Evolutionary conservation across 2,888 invertebrate species (phyloP).

Genomic region (Teleiodes luculella): DNA sequence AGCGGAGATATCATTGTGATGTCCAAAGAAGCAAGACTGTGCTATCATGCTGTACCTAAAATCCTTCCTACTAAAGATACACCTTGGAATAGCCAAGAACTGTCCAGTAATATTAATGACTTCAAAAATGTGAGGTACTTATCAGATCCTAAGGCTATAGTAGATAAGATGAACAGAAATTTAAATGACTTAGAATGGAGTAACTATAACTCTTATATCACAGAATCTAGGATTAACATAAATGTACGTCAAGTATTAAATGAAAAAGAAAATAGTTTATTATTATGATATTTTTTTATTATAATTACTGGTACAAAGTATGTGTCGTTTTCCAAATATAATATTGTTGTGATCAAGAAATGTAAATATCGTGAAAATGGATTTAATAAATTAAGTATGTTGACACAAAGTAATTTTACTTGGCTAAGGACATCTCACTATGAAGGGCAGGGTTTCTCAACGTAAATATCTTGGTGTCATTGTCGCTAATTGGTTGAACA

Average conservation of each 20-base stretch:
- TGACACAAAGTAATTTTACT: neutral
- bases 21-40: constrained; percentile 89
- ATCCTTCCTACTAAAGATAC: constrained; percentile 78
- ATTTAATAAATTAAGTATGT: neutral
- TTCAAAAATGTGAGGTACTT: constrained; percentile 40
- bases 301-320: neutral
- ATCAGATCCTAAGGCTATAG: constrained; percentile 32
- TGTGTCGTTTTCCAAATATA: neutral
- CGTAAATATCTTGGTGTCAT: neutral
- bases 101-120: constrained; percentile 14
- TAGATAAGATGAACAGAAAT: constrained; percentile 39
- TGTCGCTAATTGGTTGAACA: neutral
- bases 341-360: too few species aligned
- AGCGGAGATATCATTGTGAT: constrained; percentile 96
- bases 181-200: constrained; percentile 62
- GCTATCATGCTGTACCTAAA: constrained; percentile 96
- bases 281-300: neutral
- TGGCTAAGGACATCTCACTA: neutral
- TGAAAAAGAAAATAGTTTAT: constrained; percentile 72
- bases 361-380: neutral
- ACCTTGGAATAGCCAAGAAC: constrained; percentile 66
- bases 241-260: constrained; percentile 94
- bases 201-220: constrained; percentile 80
- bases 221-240: constrained; percentile 91
- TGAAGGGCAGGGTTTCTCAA: neutral